These are phyloP conservation scores for Leptinotarsa defecta DNA, from an alignment of 1,140 invertebrate genomes.

Conservation along the genomic window DNA sequence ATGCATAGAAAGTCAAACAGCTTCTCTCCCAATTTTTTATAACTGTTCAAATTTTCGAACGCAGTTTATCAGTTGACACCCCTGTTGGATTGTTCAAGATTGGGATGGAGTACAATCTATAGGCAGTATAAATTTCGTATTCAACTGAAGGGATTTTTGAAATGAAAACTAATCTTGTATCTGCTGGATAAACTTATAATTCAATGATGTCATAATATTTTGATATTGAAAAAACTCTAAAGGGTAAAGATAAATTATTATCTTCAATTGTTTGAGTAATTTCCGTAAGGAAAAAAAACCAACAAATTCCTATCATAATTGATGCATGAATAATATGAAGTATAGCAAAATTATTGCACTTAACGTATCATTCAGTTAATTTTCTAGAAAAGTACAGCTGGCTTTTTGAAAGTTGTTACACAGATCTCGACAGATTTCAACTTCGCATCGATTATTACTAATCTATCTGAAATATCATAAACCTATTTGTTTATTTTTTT, in stretches of 20 bases:
- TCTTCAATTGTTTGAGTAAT: neutral
- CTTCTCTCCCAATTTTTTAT: too few species aligned
- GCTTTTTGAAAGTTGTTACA: too few species aligned
- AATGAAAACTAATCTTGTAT: neutral
- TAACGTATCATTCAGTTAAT: neutral
- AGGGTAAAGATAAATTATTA: neutral
- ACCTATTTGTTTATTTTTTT: neutral
- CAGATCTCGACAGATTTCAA: too few species aligned
- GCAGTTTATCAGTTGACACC: neutral
- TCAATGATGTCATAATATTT: neutral
- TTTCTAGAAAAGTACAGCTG: neutral
- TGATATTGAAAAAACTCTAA: neutral
- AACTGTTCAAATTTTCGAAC: too few species aligned
- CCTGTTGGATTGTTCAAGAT: neutral
- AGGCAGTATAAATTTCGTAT: neutral
- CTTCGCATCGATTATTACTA: too few species aligned
- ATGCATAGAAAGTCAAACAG: too few species aligned
- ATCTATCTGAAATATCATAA: too few species aligned
- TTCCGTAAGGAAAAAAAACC: neutral
- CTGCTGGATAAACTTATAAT: neutral
- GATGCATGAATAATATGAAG: neutral
- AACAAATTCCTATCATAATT: neutral
- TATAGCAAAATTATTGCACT: neutral
- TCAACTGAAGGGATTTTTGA: neutral
- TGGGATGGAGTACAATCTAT: neutral